Conservation (phyloP, 2,888 invertebrate species). For the Pristionchus maxplancki region DNA sequence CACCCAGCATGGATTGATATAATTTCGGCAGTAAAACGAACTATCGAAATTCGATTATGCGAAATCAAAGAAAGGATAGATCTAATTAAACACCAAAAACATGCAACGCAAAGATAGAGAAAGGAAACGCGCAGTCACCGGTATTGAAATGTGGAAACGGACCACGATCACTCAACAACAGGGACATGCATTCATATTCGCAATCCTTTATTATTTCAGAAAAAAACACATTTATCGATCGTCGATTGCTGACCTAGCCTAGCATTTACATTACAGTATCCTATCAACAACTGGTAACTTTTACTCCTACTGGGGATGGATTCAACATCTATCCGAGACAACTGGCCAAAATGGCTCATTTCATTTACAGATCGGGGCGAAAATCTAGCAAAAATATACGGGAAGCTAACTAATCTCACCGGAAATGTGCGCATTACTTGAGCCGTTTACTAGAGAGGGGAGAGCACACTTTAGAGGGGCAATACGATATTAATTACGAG, state of each 20-base stretch:
- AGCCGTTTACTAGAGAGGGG: not conserved
- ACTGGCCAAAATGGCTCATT: not conserved
- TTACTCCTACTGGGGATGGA: not conserved
- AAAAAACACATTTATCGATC: not conserved
- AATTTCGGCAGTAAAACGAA: no score
- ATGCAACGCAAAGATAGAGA: no score
- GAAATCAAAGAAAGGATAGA: no score
- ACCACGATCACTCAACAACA: not conserved
- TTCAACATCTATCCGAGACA: not conserved
- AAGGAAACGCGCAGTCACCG: no score
- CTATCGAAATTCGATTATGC: no score
- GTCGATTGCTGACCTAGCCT: conserved; percentile 27
- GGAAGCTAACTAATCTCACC: conserved; percentile 31
- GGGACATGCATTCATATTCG: not conserved
- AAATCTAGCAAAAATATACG: not conserved
- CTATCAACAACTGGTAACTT: conserved; percentile 30
- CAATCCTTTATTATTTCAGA: not conserved
- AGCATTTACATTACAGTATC: conserved; percentile 28
- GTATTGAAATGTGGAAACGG: not conserved
- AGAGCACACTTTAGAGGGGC: conserved; percentile 10
- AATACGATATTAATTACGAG: conserved; percentile 35
- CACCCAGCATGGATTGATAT: no score
- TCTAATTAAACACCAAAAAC: no score
- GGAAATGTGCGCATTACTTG: not conserved
- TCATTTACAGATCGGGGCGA: conserved; percentile 23